phyloP scores from a whole-genome alignment of 2,113 vertebrate genomes.

The Apteryx mantelli region DNA sequence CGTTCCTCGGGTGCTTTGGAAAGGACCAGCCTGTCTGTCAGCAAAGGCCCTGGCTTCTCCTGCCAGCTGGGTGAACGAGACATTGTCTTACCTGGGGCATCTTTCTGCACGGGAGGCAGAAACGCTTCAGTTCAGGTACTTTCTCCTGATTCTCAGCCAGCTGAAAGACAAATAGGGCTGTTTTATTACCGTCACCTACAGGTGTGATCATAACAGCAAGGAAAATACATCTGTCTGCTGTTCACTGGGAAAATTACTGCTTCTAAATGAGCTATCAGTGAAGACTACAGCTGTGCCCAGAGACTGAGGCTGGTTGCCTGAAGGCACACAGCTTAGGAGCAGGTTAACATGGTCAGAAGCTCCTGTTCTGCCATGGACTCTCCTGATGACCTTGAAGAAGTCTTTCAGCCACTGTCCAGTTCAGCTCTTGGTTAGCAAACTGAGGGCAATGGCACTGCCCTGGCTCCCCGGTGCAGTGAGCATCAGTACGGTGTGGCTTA shows the following conservation, averaged over 20 bases:
- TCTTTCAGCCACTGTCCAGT: background rate
- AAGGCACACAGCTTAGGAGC: background rate
- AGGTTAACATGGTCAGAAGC: background rate
- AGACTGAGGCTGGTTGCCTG: background rate
- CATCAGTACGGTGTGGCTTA: background rate
- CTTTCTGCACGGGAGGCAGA: background rate
- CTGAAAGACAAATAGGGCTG: background rate
- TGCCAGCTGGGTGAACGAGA: background rate
- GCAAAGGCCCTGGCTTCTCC: background rate
- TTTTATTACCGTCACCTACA: background rate
- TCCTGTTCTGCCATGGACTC: fast-evolving
- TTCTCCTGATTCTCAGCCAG: background rate
- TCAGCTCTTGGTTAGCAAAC: background rate
- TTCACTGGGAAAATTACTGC: background rate
- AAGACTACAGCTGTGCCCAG: background rate
- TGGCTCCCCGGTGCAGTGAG: background rate
- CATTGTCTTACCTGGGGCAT: background rate
- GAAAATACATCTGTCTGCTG: conserved; percentile 27
- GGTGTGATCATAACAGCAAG: conserved; percentile 5
- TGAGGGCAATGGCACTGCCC: background rate
- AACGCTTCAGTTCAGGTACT: background rate
- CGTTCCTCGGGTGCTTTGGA: background rate
- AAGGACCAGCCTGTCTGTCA: background rate
- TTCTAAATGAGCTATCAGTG: background rate
- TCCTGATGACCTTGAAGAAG: background rate